Conservation (phyloP, 2,113 vertebrate genomes). For the Castor canadensis region DNA sequence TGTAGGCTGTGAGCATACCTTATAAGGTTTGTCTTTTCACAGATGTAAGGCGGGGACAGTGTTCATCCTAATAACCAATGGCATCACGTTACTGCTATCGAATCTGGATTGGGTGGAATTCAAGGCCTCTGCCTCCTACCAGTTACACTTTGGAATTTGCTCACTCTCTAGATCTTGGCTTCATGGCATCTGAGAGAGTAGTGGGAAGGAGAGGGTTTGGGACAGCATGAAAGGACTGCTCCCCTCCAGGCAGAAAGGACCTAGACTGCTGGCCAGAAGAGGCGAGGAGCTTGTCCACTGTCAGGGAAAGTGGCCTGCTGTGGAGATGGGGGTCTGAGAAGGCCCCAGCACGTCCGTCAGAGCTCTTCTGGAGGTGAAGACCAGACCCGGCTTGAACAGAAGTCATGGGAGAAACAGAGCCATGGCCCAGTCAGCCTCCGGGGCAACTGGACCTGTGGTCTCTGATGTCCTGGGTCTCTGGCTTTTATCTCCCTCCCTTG, state of each 20-base stretch:
- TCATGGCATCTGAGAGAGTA: neutral
- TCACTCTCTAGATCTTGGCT: neutral
- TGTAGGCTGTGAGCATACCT: neutral
- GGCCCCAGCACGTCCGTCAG: fast-evolving
- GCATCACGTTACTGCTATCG: neutral
- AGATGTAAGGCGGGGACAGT: neutral
- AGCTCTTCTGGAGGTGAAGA: neutral
- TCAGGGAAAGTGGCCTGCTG: fast-evolving
- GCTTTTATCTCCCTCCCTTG: no score
- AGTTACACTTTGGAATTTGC: fast-evolving
- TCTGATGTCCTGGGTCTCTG: neutral
- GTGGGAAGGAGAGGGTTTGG: neutral
- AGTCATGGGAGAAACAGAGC: neutral
- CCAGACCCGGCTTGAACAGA: neutral
- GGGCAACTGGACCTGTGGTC: neutral
- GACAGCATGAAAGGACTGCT: neutral
- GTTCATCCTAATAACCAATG: neutral
- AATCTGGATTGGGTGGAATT: no score
- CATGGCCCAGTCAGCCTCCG: no score
- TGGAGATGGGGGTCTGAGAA: no score
- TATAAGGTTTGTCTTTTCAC: neutral
- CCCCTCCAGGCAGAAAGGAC: neutral
- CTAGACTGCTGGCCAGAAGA: neutral
- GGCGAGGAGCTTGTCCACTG: fast-evolving
- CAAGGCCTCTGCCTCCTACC: neutral